These are phyloP conservation scores for Mimumesa dahlbomi DNA, from an alignment of 2,888 invertebrate species.

Conservation along the genomic window DNA sequence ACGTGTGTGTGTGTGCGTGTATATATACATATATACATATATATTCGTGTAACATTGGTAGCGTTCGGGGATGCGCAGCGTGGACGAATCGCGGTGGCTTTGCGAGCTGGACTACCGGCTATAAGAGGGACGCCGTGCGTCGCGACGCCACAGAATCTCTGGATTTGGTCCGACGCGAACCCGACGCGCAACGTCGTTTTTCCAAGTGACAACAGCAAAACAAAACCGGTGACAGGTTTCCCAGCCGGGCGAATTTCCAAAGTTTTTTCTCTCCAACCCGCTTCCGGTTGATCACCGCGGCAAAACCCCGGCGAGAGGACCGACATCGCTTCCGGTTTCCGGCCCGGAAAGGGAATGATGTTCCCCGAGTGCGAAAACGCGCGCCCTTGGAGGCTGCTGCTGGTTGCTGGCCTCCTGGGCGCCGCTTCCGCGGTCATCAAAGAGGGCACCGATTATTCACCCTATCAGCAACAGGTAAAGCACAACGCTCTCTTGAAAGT, in stretches of 20 bases:
- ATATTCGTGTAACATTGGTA: slow-evolving; percentile 46
- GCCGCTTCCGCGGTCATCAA: slow-evolving; percentile 27
- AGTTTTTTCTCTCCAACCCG: too few species aligned
- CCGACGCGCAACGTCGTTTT: slow-evolving; percentile 21
- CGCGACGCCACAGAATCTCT: slow-evolving; percentile 69
- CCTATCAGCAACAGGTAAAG: slow-evolving; percentile 69
- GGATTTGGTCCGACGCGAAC: slow-evolving; percentile 53
- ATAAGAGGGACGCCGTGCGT: slow-evolving; percentile 71
- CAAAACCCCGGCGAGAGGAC: too few species aligned
- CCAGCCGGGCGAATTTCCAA: too few species aligned
- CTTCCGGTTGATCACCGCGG: too few species aligned
- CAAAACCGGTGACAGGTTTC: neutral
- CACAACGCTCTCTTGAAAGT: neutral
- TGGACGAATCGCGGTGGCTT: slow-evolving; percentile 60
- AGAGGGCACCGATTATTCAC: slow-evolving; percentile 40
- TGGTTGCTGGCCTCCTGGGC: slow-evolving; percentile 18
- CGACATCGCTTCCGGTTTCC: too few species aligned
- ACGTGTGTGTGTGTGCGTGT: too few species aligned
- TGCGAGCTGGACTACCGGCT: slow-evolving; percentile 58
- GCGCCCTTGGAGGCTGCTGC: slow-evolving; percentile 1
- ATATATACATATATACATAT: too few species aligned
- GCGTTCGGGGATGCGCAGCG: slow-evolving; percentile 64
- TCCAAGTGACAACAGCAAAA: neutral
- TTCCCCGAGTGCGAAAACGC: slow-evolving; percentile 4
- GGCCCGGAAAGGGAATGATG: slow-evolving; percentile 16